Base-by-base conservation (phyloP, 2,888 invertebrate species). In the Matsumyia berberina region DNA sequence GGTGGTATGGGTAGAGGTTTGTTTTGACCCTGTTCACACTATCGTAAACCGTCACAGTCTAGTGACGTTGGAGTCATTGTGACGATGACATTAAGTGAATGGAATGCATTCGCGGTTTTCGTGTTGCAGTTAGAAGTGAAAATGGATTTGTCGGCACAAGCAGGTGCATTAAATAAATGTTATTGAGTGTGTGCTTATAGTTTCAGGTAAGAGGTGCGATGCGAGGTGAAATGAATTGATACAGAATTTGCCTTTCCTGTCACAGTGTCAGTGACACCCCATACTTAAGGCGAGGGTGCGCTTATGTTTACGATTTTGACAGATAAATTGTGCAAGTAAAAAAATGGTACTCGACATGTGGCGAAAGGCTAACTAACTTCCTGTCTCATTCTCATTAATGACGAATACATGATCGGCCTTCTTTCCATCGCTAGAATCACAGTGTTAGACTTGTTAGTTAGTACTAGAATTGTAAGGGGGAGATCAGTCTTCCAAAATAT, bases 51-150 rank as follows among this genome's bases (percentile, higher is more conserved):
- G 24, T 11, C 31, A 57, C 19, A 24, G 17, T 3, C 1, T 5
- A 31, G 11, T 39, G 49, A 49, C 37, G 5, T 7, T 17, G 31
- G 33, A 57, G 37, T 35, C 35, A 70, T 44, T 69, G 33, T 35
- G 15, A 37, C 15, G 69, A 37, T 70, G 69, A 15, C 19, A 15
- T 44, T 55, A 44, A 24, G 58, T 60, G 49, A 17, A 29, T 70
- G 70, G 29, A 9, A 58, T 57, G 29, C 70, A 15, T 42, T 42
- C 42, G 55, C 9, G 29, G 67, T 11, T 35, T 12, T 5, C 11
- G 7, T 46, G 15, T 46, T 24, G 55, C 46, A 46, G 35, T 33
- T 35, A 35, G 24, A 29, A 8, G 24, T 33, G 12, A 8, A 42
- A 42, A 17, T 33, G 15, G 24, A 12, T n/a, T 29, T 29, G 29